phyloP scores from a whole-genome alignment of 2,113 vertebrate species.

The Ictidomys tridecemlineatus region DNA sequence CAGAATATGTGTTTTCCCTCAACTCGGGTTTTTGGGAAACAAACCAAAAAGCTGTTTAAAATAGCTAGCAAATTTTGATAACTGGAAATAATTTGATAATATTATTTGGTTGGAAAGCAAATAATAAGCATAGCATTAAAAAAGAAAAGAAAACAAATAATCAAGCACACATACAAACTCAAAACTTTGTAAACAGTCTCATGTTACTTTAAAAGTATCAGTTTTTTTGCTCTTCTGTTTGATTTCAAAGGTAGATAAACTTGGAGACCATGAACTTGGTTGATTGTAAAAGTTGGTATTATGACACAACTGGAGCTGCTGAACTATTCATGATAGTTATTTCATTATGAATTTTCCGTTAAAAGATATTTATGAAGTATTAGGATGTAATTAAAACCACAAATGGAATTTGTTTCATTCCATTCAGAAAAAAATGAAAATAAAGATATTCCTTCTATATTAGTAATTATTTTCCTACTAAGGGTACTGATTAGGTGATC shows the following conservation, averaged over 20 bases:
- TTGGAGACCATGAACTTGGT: conserved; percentile 79
- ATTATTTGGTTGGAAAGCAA: conserved; percentile 70
- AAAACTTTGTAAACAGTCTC: conserved; percentile 79
- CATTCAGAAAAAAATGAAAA: neutral
- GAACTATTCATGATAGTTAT: conserved; percentile 68
- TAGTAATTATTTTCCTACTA: conserved; percentile 49
- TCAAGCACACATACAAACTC: neutral
- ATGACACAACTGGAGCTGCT: conserved; percentile 80
- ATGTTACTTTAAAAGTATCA: conserved; percentile 78
- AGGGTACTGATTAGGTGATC: conserved; percentile 60
- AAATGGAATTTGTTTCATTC: conserved; percentile 72
- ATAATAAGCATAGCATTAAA: conserved; percentile 67
- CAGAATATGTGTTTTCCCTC: conserved; percentile 80
- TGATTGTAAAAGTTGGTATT: conserved; percentile 85
- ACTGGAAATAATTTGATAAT: conserved; percentile 58
- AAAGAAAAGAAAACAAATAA: conserved; percentile 76
- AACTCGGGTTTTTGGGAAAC: conserved; percentile 63
- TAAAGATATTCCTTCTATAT: conserved; percentile 59
- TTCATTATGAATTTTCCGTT: conserved; percentile 74
- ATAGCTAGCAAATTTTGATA: conserved; percentile 59
- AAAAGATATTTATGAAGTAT: conserved; percentile 76
- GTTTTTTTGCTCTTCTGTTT: conserved; percentile 83
- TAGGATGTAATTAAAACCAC: conserved; percentile 78
- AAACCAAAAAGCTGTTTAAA: conserved; percentile 68
- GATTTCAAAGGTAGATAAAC: conserved; percentile 85